Evolutionary conservation across 2,113 vertebrate genomes (phyloP).

Genomic region (Caracal caracal): DNA sequence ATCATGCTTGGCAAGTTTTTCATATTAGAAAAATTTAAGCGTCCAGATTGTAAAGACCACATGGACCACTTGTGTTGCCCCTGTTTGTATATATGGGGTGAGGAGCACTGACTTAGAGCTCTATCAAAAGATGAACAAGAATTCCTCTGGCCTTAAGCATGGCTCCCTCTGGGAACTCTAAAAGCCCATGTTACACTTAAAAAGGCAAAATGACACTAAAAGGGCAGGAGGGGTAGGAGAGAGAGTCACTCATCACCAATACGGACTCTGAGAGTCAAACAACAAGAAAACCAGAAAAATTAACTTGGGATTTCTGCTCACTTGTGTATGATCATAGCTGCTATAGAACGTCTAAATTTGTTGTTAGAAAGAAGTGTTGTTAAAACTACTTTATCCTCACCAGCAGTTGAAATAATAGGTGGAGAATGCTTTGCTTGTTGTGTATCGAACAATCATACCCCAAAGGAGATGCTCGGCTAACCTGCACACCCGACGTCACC

Average conservation of each 20-base stretch:
- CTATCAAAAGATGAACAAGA: background rate
- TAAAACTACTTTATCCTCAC: background rate
- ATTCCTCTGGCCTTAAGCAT: background rate
- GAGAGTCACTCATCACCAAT: background rate
- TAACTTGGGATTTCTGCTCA: background rate
- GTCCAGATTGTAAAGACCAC: background rate
- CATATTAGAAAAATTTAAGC: background rate
- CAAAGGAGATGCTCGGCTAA: background rate
- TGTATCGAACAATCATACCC: background rate
- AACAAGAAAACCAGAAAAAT: background rate
- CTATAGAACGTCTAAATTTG: background rate
- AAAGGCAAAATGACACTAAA: background rate
- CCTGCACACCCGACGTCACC: background rate
- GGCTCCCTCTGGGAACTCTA: background rate
- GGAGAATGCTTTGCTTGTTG: background rate
- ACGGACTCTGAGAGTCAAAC: background rate
- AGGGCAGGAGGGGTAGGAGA: background rate
- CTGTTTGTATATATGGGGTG: background rate
- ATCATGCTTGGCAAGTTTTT: conserved; percentile 18
- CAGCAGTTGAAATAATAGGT: background rate
- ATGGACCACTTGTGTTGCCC: background rate
- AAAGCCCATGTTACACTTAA: background rate
- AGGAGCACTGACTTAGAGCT: background rate
- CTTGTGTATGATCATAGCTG: background rate
- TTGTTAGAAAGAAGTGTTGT: background rate